Evolutionary conservation across 2,888 invertebrate species (phyloP).

Genomic region (Halocaridina rubra): DNA sequence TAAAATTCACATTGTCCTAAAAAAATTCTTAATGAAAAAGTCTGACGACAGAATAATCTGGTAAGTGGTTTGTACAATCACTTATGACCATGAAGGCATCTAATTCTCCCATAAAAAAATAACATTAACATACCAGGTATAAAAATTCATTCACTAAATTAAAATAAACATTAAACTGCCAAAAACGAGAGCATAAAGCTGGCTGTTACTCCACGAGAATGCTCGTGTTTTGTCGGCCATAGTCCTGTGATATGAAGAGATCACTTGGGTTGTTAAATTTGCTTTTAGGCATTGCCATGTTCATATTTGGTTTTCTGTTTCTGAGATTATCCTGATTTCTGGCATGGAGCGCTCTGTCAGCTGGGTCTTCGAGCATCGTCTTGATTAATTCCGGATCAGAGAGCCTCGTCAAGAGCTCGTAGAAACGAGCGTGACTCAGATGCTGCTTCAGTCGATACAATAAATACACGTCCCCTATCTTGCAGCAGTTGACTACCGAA

Average conservation of each 20-base stretch:
- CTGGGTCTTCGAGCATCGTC: slow-evolving; percentile 61
- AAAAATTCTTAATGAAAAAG: too few species aligned
- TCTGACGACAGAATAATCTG: too few species aligned
- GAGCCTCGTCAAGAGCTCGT: slow-evolving; percentile 59
- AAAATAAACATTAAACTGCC: too few species aligned
- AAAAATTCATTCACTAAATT: too few species aligned
- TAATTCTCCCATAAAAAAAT: too few species aligned
- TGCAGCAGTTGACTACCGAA: slow-evolving; percentile 57
- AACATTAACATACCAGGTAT: too few species aligned
- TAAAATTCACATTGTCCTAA: too few species aligned
- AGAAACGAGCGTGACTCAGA: slow-evolving; percentile 62
- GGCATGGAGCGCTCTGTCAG: slow-evolving; percentile 58
- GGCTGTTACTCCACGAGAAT: slow-evolving; percentile 53
- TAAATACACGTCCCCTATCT: slow-evolving; percentile 62
- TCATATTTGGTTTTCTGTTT: slow-evolving; percentile 40
- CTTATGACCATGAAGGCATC: too few species aligned
- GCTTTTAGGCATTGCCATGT: slow-evolving; percentile 37
- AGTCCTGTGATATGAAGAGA: slow-evolving; percentile 55
- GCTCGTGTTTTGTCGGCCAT: slow-evolving; percentile 55
- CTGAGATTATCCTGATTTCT: slow-evolving; percentile 58
- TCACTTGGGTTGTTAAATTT: slow-evolving; percentile 56
- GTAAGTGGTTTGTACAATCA: too few species aligned
- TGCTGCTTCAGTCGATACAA: slow-evolving; percentile 62
- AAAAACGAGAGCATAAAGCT: too few species aligned
- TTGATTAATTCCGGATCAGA: slow-evolving; percentile 57